Conservation (phyloP, 2,888 invertebrate genomes). For the Cheilosia urbana region DNA sequence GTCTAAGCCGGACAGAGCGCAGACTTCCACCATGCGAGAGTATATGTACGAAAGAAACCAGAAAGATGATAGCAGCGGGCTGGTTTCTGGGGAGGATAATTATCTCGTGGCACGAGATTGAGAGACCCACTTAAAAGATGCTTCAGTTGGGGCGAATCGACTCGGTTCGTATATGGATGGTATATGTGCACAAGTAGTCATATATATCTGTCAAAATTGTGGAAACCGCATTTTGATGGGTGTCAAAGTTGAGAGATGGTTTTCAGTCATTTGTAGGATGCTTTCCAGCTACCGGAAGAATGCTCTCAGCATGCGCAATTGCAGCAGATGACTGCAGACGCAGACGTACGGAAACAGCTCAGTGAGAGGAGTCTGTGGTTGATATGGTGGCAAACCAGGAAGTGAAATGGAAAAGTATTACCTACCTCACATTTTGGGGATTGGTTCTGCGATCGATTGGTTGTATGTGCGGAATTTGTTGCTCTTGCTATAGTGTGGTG, state of each 20-base stretch:
- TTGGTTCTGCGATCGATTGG: too few species aligned
- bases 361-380: background rate
- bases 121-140: constrained; percentile 59
- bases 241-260: constrained; percentile 53
- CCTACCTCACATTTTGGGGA: too few species aligned
- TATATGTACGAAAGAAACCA: constrained; percentile 20
- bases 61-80: constrained; percentile 69
- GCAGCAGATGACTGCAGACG: constrained; percentile 27
- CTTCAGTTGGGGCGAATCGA: constrained; percentile 29
- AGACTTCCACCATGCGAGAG: constrained; percentile 54
- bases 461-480: too few species aligned
- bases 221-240: constrained; percentile 67
- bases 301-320: constrained; percentile 25
- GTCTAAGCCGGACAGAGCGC: constrained; percentile 50
- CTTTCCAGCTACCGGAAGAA: constrained; percentile 62
- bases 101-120: constrained; percentile 74
- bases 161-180: background rate
- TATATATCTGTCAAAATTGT: constrained; percentile 69
- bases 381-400: too few species aligned
- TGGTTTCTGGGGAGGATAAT: constrained; percentile 69
- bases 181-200: constrained; percentile 35
- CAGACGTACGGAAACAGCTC: background rate
- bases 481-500: too few species aligned
- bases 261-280: constrained; percentile 25
- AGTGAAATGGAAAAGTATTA: too few species aligned